Percentiles rank a stretch among this genome's conserved stretches.
These are phyloP conservation scores for Hydrolagus colliei DNA, from an alignment of 2,797 vertebrate genomes.

Conservation along the genomic window DNA sequence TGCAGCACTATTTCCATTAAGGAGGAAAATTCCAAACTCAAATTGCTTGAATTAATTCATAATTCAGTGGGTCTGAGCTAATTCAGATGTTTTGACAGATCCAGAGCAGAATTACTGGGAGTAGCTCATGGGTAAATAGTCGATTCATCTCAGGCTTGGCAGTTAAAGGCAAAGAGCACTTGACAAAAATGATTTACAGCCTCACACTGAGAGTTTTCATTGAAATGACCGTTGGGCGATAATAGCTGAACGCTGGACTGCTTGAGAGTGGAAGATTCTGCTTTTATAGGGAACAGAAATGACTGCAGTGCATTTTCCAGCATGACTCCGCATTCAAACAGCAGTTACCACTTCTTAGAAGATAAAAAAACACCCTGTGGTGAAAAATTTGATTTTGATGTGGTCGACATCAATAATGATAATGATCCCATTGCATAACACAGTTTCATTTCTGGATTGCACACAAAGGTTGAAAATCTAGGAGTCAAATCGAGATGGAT, in stretches of 20 bases:
- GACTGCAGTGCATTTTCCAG: not conserved
- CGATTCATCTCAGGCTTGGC: not conserved
- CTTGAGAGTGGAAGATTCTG: not conserved
- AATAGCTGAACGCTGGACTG: not conserved
- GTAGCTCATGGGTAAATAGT: not conserved
- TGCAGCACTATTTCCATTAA: slow-evolving; percentile 10
- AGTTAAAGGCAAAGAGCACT: not conserved
- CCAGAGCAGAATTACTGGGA: not conserved
- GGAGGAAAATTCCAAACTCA: slow-evolving; percentile 17
- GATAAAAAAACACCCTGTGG: not conserved
- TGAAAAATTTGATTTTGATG: no score
- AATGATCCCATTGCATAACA: no score
- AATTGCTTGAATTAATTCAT: slow-evolving; percentile 14
- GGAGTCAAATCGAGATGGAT: no score
- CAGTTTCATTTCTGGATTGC: no score
- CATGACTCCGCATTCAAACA: not conserved
- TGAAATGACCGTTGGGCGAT: not conserved
- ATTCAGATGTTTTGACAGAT: not conserved
- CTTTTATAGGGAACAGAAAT: not conserved
- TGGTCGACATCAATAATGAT: no score
- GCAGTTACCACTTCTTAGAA: not conserved
- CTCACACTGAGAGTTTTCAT: not conserved
- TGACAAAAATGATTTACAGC: not conserved
- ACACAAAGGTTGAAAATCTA: no score
- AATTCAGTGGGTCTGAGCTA: not conserved